Percentiles rank a stretch among this genome's conserved stretches.
Evolutionary conservation across 53 echinoderm and acorn worm species (phyloP).

Genomic region (Hippasteria phrygiana): DNA sequence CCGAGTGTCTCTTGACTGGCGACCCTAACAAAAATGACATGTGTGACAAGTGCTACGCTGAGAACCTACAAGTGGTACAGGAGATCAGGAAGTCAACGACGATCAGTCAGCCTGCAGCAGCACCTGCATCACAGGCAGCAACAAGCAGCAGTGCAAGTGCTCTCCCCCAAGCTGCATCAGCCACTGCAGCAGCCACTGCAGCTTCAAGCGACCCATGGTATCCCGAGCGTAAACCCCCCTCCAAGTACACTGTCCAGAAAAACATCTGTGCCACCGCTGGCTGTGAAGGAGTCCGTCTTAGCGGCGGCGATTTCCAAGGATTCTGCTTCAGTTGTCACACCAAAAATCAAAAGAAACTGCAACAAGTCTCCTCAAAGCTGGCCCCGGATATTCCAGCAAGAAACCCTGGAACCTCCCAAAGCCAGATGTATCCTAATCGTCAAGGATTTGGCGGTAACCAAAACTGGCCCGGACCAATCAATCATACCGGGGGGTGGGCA

Average conservation of each 20-base stretch:
- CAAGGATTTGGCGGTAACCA: not conserved
- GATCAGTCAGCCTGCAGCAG: not conserved
- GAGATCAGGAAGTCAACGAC: constrained; percentile 23
- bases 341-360: not conserved
- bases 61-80: constrained; percentile 53
- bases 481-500: not conserved
- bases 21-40: constrained; percentile 72
- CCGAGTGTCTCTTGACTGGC: constrained; percentile 91
- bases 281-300: constrained; percentile 77
- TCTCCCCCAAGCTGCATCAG: not conserved
- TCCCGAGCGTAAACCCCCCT: not conserved
- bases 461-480: not conserved
- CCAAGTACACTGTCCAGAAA: constrained; percentile 78
- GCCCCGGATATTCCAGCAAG: not conserved
- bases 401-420: not conserved
- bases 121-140: constrained; percentile 5
- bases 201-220: not conserved
- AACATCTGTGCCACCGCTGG: constrained; percentile 89
- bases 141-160: constrained; percentile 8
- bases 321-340: constrained; percentile 56
- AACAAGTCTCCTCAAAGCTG: not conserved
- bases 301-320: constrained; percentile 2
- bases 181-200: not conserved
- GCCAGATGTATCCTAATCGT: not conserved
- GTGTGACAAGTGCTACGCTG: constrained; percentile 77